phyloP scores from a whole-genome alignment of 2,888 invertebrate species.

The Quadroppia sp. region DNA sequence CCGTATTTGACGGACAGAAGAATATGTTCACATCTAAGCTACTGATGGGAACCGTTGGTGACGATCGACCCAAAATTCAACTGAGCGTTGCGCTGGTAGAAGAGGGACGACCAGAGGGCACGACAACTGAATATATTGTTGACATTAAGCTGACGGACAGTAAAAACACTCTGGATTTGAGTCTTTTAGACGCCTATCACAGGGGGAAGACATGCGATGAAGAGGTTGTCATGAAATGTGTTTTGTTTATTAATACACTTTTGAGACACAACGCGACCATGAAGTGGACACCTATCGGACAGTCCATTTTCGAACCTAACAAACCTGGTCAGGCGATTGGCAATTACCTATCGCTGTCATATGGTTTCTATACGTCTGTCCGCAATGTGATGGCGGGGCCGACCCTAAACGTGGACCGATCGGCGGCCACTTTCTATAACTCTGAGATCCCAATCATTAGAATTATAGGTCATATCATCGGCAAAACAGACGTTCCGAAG shows the following conservation, averaged over 20 bases:
- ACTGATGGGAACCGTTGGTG: not conserved
- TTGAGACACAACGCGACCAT: slow-evolving; percentile 9
- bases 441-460: not conserved
- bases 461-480: slow-evolving; percentile 1
- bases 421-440: slow-evolving; percentile 20
- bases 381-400: slow-evolving; percentile 30
- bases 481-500: too few species aligned
- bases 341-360: not conserved
- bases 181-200: slow-evolving; percentile 11
- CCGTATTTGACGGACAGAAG: slow-evolving; percentile 38
- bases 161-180: slow-evolving; percentile 9
- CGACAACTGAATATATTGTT: not conserved
- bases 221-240: not conserved
- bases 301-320: slow-evolving; percentile 20
- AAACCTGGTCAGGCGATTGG: not conserved
- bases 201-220: not conserved
- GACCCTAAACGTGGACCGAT: slow-evolving; percentile 20
- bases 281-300: slow-evolving; percentile 14
- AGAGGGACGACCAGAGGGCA: not conserved
- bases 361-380: slow-evolving; percentile 19
- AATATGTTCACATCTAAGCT: slow-evolving; percentile 26
- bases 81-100: not conserved
- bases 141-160: slow-evolving; percentile 3
- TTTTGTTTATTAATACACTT: slow-evolving; percentile 26
- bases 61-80: not conserved